These are phyloP conservation scores for Teleogryllus oceanicus DNA, from an alignment of 2,888 invertebrate genomes.

Conservation along the genomic window DNA sequence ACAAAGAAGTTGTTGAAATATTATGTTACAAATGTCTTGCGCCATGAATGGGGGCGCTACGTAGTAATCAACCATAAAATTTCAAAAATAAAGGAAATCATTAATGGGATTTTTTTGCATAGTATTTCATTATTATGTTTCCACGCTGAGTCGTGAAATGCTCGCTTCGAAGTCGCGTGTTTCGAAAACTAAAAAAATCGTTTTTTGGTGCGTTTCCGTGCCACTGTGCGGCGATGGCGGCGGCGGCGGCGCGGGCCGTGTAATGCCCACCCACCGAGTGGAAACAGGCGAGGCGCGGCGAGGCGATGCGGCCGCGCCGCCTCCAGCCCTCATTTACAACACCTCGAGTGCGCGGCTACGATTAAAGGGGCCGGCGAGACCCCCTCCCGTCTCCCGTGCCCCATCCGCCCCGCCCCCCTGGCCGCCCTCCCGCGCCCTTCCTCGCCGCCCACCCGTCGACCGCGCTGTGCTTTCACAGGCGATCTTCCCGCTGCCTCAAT, in stretches of 20 bases:
- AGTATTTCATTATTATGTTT: too few species aligned
- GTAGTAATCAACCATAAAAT: too few species aligned
- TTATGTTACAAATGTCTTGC: too few species aligned
- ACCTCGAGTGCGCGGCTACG: slow-evolving; percentile 18
- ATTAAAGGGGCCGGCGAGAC: not conserved
- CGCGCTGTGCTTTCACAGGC: not conserved
- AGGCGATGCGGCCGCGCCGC: not conserved
- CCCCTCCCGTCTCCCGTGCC: not conserved
- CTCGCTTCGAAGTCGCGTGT: too few species aligned
- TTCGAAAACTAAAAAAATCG: too few species aligned
- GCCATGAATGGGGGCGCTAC: too few species aligned
- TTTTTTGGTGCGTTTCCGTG: too few species aligned
- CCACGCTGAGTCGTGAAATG: too few species aligned
- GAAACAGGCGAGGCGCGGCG: slow-evolving; percentile 2
- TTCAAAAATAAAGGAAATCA: too few species aligned
- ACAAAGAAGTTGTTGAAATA: too few species aligned
- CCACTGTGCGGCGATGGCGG: not conserved
- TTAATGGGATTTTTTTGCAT: too few species aligned
- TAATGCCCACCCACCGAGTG: slow-evolving; percentile 2
- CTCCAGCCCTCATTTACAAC: slow-evolving; percentile 3
- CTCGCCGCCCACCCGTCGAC: not conserved
- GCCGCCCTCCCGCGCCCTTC: not conserved
- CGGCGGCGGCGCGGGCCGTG: not conserved
- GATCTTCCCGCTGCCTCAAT: not conserved
- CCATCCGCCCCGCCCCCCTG: not conserved